These are phyloP conservation scores for Gymnogyps californianus DNA, from an alignment of 2,113 vertebrate genomes.

Conservation along the genomic window DNA sequence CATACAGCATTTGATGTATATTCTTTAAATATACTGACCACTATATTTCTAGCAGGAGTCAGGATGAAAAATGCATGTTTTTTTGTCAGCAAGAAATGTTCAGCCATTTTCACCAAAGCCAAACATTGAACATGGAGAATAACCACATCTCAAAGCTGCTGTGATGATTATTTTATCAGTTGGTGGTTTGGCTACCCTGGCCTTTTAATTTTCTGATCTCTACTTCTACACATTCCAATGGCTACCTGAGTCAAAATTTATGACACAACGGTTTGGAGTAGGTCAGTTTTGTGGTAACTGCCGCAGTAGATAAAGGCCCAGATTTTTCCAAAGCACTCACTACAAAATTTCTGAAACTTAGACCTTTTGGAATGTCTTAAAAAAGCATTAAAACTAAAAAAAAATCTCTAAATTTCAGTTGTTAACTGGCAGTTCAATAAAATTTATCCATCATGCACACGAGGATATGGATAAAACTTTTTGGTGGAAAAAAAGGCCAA, in stretches of 20 bases:
- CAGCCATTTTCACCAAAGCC: neutral
- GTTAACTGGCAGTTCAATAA: neutral
- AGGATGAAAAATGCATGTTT: rapidly evolving
- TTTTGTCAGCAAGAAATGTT: neutral
- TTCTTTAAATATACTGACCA: neutral
- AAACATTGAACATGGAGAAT: neutral
- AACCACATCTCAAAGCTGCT: neutral
- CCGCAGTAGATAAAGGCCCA: neutral
- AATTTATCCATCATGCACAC: neutral
- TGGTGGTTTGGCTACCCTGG: neutral
- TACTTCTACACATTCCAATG: neutral
- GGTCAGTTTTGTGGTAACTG: neutral
- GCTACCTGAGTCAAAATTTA: neutral
- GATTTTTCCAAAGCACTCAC: neutral
- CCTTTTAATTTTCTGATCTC: neutral
- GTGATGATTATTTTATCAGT: neutral
- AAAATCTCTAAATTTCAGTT: neutral
- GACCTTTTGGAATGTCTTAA: neutral
- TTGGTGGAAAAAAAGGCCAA: neutral
- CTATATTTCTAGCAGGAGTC: neutral
- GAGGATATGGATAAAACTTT: neutral
- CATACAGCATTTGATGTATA: neutral
- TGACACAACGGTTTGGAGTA: neutral
- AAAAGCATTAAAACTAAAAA: neutral
- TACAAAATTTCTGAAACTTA: neutral